Evolutionary conservation across 2,113 vertebrate genomes (phyloP), one percentile per base, ranked within the genome.

Genomic region (Corydoras maculifer): DNA sequence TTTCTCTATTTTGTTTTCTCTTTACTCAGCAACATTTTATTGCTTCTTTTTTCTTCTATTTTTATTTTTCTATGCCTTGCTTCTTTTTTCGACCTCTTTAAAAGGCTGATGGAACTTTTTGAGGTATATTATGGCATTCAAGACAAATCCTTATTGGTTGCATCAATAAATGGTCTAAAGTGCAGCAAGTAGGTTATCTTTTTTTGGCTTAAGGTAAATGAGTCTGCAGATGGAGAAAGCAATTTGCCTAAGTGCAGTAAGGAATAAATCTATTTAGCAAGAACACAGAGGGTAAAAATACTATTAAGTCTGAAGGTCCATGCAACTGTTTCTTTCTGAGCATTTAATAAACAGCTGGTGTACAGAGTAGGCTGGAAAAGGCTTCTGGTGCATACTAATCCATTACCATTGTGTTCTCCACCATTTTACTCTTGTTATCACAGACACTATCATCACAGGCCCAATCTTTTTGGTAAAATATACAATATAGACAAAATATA

Each of bases 181-280:
- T 30, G 63, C 8, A 25, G 29, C 9, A 5, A 55, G 18, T 7
- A 18, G 43, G 25, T 60, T 60, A 57, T 61, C 5, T 63, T 49
- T 63, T 8, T 61, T 61, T 62, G 12, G 61, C 49, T 65, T 51
- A 25, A 14, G 8, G 9, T 62, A 74, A 62, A 67, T 62, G 58
- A 61, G 50, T 68, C 25, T 68, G 50, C 72, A 74, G 72, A 68
- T 57, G 72, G 65, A 73, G 30, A 12, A 15, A 62, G 58, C 58
- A 67, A 74, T 74, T 74, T 74, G 64, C 72, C 58, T 54, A 68
- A 74, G 72, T 74, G 72, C 72, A 74, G 50, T 62, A 62, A 67
- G 18, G n/a, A 68, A 74, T 74, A 68, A 74, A 74, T 68, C 72
- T 74, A 48, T 30, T 57, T 9, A 35, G 15, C 32, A 65, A 65